Conservation (phyloP, 2,113 vertebrate genomes). For the Anarhynchus alexandrinus region DNA sequence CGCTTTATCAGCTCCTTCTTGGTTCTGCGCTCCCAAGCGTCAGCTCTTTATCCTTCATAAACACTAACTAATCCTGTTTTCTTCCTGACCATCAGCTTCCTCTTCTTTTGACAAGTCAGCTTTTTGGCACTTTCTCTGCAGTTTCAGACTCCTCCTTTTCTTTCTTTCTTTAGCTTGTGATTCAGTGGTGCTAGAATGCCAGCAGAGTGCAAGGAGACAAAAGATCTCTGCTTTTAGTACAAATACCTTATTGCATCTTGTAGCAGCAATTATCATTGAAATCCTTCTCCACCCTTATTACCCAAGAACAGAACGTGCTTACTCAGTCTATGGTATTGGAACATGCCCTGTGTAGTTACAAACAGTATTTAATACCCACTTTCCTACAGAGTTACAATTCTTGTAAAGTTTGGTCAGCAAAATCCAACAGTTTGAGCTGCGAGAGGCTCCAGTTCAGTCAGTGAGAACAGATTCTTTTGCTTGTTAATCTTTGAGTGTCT, state of each 20-base stretch:
- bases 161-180: neutral
- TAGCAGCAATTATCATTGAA: neutral
- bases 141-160: conserved; percentile 3
- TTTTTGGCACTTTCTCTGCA: neutral
- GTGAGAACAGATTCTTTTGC: conserved; percentile 23
- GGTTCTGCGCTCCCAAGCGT: neutral
- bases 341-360: neutral
- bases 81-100: neutral
- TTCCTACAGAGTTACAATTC: neutral
- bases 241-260: neutral
- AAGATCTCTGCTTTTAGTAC: neutral
- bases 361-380: neutral
- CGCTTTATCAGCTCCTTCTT: neutral
- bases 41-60: neutral
- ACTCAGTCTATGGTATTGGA: neutral
- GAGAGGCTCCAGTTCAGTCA: neutral
- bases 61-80: neutral
- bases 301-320: neutral
- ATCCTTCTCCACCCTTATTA: neutral
- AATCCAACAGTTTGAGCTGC: neutral
- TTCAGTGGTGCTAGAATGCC: neutral
- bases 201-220: neutral
- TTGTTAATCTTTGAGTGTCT: conserved; percentile 24
- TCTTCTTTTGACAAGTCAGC: neutral
- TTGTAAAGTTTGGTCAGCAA: conserved; percentile 2